Base-by-base conservation (phyloP, 2,113 vertebrate genomes). In the Hydropotes inermis region DNA sequence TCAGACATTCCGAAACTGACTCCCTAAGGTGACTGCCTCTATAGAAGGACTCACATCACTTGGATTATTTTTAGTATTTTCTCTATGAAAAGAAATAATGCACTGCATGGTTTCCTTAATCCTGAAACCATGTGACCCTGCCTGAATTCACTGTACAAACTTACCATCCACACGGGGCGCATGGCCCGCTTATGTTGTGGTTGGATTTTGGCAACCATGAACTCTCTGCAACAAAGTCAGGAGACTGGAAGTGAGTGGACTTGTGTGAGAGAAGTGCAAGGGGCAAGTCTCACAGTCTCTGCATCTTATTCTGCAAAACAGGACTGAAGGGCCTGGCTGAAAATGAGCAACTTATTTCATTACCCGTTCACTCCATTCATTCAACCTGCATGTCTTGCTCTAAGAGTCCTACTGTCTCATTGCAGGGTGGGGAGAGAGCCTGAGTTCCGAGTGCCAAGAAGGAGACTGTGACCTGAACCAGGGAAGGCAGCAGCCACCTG, bases 31-130 rank as follows among this genome's bases (percentile, higher is more conserved):
- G 16, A 43, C 58, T 45, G 45, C 17, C 25, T 74, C 86, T 93
- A 39, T 12, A 64, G 70, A 60, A 95, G 61, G 88, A 67, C 39
- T 67, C 47, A 21, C 15, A 39, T 27, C 17, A 67, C 33, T 81
- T 2, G 2, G 16, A 14, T 64, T 96, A 94, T 54, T 93, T 89
- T 81, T 89, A 82, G 87, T 45, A 83, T 50, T 67, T 67, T 83
- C 52, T 19, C 64, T 30, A n/a, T 39, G 82, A 95, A 47, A 87
- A 94, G 58, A 88, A 57, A 70, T 54, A 81, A 70, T 23, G 9
- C 76, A 60, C 28, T 76, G 43, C 3, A 15, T 39, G 30, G 36
- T 60, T 86, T 39, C 87, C 89, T 36, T 70, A 27, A 45, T 39
- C 76, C 21, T 33, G 52, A 74, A 60, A 19, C 64, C 28, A 6